Base-by-base conservation (phyloP, 1,140 invertebrate species). In the Polypedilum vanderplanki region DNA sequence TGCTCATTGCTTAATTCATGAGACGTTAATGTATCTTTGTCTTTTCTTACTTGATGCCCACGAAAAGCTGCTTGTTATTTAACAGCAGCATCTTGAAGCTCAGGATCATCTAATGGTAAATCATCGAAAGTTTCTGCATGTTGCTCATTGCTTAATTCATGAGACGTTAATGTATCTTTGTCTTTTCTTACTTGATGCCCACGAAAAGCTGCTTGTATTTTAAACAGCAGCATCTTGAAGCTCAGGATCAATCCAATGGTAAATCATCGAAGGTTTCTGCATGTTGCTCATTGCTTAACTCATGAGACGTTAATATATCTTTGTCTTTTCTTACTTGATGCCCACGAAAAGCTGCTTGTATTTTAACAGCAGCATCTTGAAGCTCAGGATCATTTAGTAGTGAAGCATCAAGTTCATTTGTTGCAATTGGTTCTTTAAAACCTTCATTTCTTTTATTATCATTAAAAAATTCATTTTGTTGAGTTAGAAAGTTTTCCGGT, bases 11-110 rank as follows among this genome's bases (percentile, higher is more conserved):
- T 33, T 5, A 33, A 33, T 3, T 33, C 24, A 33, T 33, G 24
- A 33, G 24, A 33, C 1, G 24, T 33, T 5, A 33, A 33, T 33
- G 24, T 33, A 5, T 33, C 24, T 33, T 33, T 57, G 10, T 93
- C 91, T 83, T 93, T 94, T 82, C 93, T 92, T 24, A 89, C 89
- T 83, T 94, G 93, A 84, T 95, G 93, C 67, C 94, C 94, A 75
- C 93, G 88, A 88, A 96, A 96, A 70, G 93, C 93, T 41, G 94
- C 93, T 83, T 97, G 95, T 75, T 96, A 96, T 84, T 96, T 96
- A 75, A 91, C 91, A 40, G 94, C 95, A 5, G 94, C 46, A n/a
- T 57, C 46, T 57, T 12, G 12, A 1, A 40, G 40, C 1, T 74
- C 73, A 40, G 15, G 1, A 40, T 74, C 20, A 3, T 74, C n/a